Evolutionary conservation across 2,888 invertebrate species (phyloP).

Genomic region (Mesochorus sp.): DNA sequence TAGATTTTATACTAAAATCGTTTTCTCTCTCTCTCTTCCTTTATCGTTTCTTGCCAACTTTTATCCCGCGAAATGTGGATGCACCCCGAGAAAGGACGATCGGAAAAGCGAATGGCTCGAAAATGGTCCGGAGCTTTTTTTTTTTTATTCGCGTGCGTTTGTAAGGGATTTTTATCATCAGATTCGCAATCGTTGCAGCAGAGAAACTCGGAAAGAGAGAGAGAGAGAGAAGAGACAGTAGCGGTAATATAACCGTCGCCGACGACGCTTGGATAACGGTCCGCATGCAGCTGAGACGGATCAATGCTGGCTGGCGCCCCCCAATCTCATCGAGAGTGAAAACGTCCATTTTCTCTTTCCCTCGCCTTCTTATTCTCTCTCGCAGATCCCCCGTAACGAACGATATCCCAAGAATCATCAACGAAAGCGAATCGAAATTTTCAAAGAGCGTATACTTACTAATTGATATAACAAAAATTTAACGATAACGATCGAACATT

Average conservation of each 20-base stretch:
- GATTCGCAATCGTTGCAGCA: neutral
- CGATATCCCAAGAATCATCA: constrained; percentile 5
- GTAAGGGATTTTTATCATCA: constrained; percentile 36
- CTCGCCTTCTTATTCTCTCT: neutral
- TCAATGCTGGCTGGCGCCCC: constrained; percentile 60
- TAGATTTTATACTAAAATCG: constrained; percentile 20
- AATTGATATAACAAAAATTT: neutral
- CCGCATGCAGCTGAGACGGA: constrained; percentile 54
- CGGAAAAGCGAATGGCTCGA: constrained; percentile 55
- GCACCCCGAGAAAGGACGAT: no score
- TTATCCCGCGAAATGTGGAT: constrained; percentile 27
- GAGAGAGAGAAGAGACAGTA: neutral
- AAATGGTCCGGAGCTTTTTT: constrained; percentile 41
- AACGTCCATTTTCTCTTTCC: constrained; percentile 32
- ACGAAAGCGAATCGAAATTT: constrained; percentile 55
- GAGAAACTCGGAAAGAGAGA: neutral
- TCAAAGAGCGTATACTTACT: constrained; percentile 3
- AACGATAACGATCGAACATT: neutral
- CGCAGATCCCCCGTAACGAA: neutral
- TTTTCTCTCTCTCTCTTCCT: constrained; percentile 17
- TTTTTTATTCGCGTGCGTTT: neutral
- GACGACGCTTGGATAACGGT: constrained; percentile 42
- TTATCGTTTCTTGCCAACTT: neutral
- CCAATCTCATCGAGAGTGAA: constrained; percentile 59
- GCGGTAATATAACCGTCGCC: constrained; percentile 41